A percentile compares a stretch with the other conserved stretches of the same genome.
Evolutionary conservation across 2,113 vertebrate species (phyloP).

Genomic region (Holacanthus passer): DNA sequence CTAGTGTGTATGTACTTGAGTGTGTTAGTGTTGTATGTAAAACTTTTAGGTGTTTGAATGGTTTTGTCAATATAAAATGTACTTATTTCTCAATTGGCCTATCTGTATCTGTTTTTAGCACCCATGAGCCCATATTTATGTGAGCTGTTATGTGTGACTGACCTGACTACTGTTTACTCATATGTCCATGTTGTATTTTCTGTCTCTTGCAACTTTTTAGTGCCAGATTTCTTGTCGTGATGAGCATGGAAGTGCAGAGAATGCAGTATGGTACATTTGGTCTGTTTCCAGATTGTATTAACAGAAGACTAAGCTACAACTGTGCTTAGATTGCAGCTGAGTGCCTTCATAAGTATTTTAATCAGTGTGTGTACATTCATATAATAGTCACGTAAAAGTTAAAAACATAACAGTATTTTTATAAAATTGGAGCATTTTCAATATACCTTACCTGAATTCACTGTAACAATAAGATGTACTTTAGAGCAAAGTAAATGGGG

Average conservation of each 20-base stretch:
- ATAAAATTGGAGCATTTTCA: neutral
- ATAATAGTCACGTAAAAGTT: neutral
- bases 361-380: neutral
- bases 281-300: slow-evolving; percentile 11
- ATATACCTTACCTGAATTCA: neutral
- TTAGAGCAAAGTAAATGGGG: slow-evolving; percentile 8
- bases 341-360: neutral
- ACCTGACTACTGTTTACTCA: slow-evolving; percentile 23
- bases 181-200: slow-evolving; percentile 8
- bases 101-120: slow-evolving; percentile 13
- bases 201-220: neutral
- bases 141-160: slow-evolving; percentile 13
- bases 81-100: neutral
- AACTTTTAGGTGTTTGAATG: neutral
- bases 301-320: neutral
- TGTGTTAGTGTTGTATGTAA: neutral
- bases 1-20: neutral
- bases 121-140: neutral
- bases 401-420: neutral
- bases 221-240: neutral
- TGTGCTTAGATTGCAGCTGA: neutral
- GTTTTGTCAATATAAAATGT: neutral
- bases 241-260: neutral
- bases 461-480: neutral
- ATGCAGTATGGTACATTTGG: neutral